Evolutionary conservation across 2,888 invertebrate genomes (phyloP).

Genomic region (Epistrophe eligans): DNA sequence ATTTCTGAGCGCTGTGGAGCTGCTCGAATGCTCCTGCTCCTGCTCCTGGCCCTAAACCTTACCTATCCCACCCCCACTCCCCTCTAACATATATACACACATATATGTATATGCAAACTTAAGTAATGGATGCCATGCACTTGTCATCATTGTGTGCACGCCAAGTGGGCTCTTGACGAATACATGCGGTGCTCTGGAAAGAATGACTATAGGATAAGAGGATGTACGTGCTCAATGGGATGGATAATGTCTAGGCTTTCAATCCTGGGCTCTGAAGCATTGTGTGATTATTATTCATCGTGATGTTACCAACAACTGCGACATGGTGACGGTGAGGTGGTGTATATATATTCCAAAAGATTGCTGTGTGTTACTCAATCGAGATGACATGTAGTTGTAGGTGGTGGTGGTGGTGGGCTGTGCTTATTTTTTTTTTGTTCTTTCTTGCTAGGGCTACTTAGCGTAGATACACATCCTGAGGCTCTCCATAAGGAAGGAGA

Average conservation of each 20-base stretch:
- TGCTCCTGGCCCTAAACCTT: neutral
- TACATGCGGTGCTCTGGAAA: conserved; percentile 59
- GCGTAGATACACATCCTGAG: conserved; percentile 57
- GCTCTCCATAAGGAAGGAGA: conserved; percentile 34
- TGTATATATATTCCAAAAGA: conserved; percentile 27
- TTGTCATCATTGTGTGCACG: conserved; percentile 72
- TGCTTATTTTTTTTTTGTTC: conserved; percentile 8
- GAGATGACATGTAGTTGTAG: conserved; percentile 28
- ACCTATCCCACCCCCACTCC: neutral
- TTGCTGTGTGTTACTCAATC: conserved; percentile 61
- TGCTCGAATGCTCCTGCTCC: conserved; percentile 7
- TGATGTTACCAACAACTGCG: conserved; percentile 44
- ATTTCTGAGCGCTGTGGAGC: conserved; percentile 17
- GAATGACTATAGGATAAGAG: conserved; percentile 74
- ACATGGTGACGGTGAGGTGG: neutral
- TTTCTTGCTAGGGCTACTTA: conserved; percentile 53
- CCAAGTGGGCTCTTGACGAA: conserved; percentile 71
- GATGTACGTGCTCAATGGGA: conserved; percentile 76
- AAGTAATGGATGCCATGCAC: conserved; percentile 74
- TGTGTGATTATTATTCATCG: conserved; percentile 69
- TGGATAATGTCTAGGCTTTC: conserved; percentile 75
- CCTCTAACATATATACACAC: neutral
- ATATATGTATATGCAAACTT: conserved; percentile 54
- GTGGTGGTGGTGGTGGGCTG: conserved; percentile 35
- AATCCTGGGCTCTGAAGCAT: conserved; percentile 59